Conservation (phyloP, 64 coral and sea anemone genomes). For the Porites lutea region DNA sequence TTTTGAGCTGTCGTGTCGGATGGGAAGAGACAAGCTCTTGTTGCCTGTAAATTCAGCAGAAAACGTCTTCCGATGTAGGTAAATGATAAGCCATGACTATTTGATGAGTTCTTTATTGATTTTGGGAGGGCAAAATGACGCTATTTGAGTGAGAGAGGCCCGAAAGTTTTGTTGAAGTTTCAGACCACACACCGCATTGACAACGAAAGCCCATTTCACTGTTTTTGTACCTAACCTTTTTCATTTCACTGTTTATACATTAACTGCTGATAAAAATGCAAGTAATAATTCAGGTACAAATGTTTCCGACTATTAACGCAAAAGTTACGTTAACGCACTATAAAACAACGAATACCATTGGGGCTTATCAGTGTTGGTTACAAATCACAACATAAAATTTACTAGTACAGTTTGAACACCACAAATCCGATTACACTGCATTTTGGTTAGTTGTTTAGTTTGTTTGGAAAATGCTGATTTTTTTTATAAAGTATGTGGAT, state of each 20-base stretch:
- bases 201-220: neutral
- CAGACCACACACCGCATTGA: slow-evolving; percentile 11
- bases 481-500: too few species aligned
- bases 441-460: too few species aligned
- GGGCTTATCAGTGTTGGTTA: too few species aligned
- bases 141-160: neutral
- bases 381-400: too few species aligned
- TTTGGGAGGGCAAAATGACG: neutral
- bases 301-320: too few species aligned
- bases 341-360: too few species aligned
- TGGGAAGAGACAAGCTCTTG: neutral
- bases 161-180: neutral
- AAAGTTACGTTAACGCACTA: too few species aligned
- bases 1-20: slow-evolving; percentile 1
- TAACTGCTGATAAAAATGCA: too few species aligned
- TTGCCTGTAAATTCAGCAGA: neutral
- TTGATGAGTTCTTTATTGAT: neutral
- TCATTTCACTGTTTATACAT: neutral
- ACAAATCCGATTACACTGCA: neutral
- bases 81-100: neutral
- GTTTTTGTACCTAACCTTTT: neutral
- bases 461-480: too few species aligned
- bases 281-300: too few species aligned
- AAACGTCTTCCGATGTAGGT: neutral
- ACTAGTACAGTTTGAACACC: neutral